Evolutionary conservation across 2,797 vertebrate genomes (phyloP).

Genomic region (Rhynchotus rufescens): DNA sequence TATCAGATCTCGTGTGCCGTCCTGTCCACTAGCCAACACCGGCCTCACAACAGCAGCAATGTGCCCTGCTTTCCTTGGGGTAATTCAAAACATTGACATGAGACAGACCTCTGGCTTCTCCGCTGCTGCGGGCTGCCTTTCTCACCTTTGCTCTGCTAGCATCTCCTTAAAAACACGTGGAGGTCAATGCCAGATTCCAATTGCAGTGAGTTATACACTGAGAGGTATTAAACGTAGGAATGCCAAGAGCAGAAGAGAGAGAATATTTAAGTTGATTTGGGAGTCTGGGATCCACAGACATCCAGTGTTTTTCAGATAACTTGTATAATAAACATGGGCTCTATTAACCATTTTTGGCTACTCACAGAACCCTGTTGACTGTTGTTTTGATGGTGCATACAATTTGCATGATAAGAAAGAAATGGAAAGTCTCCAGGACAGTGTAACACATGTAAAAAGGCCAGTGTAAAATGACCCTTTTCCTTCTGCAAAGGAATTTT

Average conservation of each 20-base stretch:
- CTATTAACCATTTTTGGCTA: conserved; percentile 9
- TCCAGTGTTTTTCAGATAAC: not conserved
- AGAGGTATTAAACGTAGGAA: conserved; percentile 28
- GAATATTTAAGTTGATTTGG: conserved; percentile 44
- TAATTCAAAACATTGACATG: conserved; percentile 60
- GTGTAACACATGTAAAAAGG: not conserved
- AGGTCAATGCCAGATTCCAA: conserved; percentile 47
- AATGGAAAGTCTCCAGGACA: not conserved
- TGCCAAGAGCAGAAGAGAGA: conserved; percentile 38
- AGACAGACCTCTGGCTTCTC: conserved; percentile 41
- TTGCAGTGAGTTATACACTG: not conserved
- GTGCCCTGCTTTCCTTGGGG: conserved; percentile 24
- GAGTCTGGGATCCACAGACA: conserved; percentile 47
- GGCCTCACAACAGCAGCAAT: conserved; percentile 42
- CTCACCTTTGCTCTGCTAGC: not conserved
- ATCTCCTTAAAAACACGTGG: conserved; percentile 56
- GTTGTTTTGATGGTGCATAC: not conserved
- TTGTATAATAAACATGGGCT: conserved; percentile 22
- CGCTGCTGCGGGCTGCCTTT: conserved; percentile 17
- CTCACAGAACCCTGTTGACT: not conserved
- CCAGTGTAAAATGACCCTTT: not conserved
- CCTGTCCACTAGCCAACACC: conserved; percentile 51
- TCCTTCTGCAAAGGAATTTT: not conserved
- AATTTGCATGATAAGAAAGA: not conserved
- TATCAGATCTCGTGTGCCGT: conserved; percentile 44